phyloP scores from a whole-genome alignment of 2,113 vertebrate species.

The Gasterosteus aculeatus region DNA sequence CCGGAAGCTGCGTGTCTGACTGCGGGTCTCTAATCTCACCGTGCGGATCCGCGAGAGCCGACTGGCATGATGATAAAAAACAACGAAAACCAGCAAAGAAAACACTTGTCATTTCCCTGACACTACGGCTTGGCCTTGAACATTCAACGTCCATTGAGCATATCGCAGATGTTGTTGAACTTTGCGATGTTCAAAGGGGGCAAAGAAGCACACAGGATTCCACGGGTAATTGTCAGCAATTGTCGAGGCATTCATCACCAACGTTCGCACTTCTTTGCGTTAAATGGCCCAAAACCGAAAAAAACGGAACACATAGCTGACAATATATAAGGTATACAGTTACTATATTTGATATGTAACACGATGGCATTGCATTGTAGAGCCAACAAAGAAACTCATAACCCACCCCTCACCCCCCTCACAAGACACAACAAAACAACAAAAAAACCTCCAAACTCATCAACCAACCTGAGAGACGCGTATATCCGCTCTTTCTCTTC shows the following conservation, averaged over 20 bases:
- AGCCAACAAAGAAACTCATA: constrained; percentile 62
- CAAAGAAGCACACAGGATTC: neutral
- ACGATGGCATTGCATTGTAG: constrained; percentile 16
- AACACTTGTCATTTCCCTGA: neutral
- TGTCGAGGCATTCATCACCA: neutral
- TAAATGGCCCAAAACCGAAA: neutral
- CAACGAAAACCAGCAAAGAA: neutral
- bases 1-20: constrained; percentile 20
- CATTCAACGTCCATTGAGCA: neutral
- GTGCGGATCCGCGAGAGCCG: neutral
- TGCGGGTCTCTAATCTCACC: neutral
- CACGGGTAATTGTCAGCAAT: neutral
- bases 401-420: neutral
- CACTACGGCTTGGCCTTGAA: neutral
- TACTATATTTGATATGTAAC: neutral
- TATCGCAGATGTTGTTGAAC: neutral
- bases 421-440: neutral
- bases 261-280: neutral
- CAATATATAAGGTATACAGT: neutral
- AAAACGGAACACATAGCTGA: neutral
- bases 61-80: neutral
- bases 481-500: constrained; percentile 41
- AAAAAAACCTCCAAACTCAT: constrained; percentile 43
- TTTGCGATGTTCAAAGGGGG: neutral
- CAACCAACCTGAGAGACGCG: constrained; percentile 42